Base-by-base conservation (phyloP, 2,888 invertebrate genomes). In the Heliconius charithonia region DNA sequence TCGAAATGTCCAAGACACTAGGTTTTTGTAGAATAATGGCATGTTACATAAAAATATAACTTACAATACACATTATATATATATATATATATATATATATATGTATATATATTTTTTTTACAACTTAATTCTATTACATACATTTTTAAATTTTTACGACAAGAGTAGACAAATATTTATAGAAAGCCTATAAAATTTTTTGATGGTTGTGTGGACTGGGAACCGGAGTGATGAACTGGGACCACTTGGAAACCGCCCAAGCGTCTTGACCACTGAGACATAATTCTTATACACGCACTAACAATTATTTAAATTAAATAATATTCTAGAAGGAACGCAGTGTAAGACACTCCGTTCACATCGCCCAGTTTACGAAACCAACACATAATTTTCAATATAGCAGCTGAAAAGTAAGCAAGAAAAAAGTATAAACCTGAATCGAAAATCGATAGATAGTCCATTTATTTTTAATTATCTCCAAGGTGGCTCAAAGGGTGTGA, bases 1-100 rank as follows among this genome's bases (percentile, higher is more conserved):
- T 66, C 72, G 56, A 72, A 66, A 72, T 63, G 27, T 32, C 66
- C 37, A n/a, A 59, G 29, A 56, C 65, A 29, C 56, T 63, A 65
- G 66, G 66, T 72, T 37, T 66, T 66, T 56, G 25, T 25, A n/a
- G 32, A 66, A 41, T 25, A 67, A 27, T 13, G 12, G 12, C 22
- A 62, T 62, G 19, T 56, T 51, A 51, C 22, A 56, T 22, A 2
- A 22, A 56, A 56, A 9, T 41, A 51, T 51, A 19, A 51, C 41
- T 12, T n/a, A n/a, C n/a, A n/a, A n/a, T n/a, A n/a, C n/a, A n/a
- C n/a, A n/a, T n/a, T n/a, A n/a, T n/a, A n/a, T n/a, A n/a, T n/a
- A n/a, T n/a, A n/a, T n/a, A n/a, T n/a, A n/a, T n/a, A n/a, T n/a
- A n/a, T n/a, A n/a, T n/a, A n/a, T n/a, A n/a, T n/a, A n/a, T n/a